A percentile compares a stretch with the other conserved stretches of the same genome.
Evolutionary conservation across 1,140 invertebrate genomes (phyloP).

Genomic region (Drosophila cardini): DNA sequence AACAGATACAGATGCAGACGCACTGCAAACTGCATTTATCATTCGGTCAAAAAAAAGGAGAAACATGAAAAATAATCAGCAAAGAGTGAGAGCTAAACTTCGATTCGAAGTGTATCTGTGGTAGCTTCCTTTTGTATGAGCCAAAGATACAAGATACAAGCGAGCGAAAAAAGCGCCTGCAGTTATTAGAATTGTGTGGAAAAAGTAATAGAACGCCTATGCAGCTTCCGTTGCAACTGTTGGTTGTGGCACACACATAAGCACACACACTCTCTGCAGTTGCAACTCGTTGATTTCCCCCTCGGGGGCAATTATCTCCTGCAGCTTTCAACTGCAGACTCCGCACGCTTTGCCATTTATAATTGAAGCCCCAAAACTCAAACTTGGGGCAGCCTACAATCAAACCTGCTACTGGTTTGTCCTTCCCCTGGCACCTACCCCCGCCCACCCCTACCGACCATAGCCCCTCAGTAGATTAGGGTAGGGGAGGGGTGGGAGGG

Average conservation of each 20-base stretch:
- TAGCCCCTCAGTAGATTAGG: background rate
- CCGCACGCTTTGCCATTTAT: conserved; percentile 49
- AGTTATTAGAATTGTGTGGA: conserved; percentile 49
- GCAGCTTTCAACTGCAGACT: conserved; percentile 44
- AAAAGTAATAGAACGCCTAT: conserved; percentile 40
- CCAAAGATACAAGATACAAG: conserved; percentile 20
- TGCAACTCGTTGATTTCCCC: conserved; percentile 51
- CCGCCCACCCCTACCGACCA: too few species aligned
- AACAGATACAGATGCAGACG: conserved; percentile 22
- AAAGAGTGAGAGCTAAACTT: conserved; percentile 30
- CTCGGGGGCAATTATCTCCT: conserved; percentile 51
- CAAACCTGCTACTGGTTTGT: conserved; percentile 45
- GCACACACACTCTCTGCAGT: conserved; percentile 9
- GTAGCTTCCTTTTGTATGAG: conserved; percentile 12
- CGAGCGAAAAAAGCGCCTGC: conserved; percentile 37
- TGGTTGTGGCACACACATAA: conserved; percentile 8
- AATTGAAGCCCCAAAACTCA: conserved; percentile 54
- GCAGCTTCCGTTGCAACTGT: conserved; percentile 35
- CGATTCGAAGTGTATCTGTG: conserved; percentile 39
- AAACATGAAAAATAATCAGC: background rate
- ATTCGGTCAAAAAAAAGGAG: conserved; percentile 18
- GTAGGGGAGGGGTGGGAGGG: background rate
- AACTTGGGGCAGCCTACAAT: conserved; percentile 37
- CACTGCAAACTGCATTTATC: conserved; percentile 44
- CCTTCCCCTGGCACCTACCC: background rate